A percentile compares a stretch with the other conserved stretches of the same genome.
phyloP scores from a whole-genome alignment of 2,888 invertebrate genomes.

The Dasypolia templi region DNA sequence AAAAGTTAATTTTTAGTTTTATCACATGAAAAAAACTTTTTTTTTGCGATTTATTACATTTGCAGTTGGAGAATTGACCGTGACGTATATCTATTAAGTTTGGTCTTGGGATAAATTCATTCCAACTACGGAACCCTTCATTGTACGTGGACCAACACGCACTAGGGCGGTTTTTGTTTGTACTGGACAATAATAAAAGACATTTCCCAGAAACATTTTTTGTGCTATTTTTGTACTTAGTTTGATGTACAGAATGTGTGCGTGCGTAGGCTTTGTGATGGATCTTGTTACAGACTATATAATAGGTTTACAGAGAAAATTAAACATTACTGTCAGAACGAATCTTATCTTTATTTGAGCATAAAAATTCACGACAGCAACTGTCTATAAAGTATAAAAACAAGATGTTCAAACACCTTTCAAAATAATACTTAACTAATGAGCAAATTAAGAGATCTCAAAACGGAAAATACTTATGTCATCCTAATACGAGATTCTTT shows the following conservation, averaged over 20 bases:
- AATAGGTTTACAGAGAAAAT: slow-evolving; percentile 13
- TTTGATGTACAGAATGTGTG: neutral
- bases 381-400: slow-evolving; percentile 71
- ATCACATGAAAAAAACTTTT: too few relatives aligned
- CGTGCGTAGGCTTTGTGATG: neutral
- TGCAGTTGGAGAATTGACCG: too few relatives aligned
- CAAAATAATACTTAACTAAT: slow-evolving; percentile 65
- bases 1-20: too few relatives aligned
- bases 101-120: too few relatives aligned
- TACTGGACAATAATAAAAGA: neutral
- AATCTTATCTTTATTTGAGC: slow-evolving; percentile 68
- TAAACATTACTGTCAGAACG: slow-evolving; percentile 31
- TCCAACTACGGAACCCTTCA: too few relatives aligned
- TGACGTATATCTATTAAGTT: too few relatives aligned
- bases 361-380: slow-evolving; percentile 76
- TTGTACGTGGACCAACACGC: too few relatives aligned
- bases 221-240: neutral
- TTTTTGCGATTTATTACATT: too few relatives aligned
- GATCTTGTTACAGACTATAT: neutral
- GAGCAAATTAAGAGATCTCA: slow-evolving; percentile 86
- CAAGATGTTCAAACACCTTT: slow-evolving; percentile 67
- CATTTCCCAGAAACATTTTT: neutral
- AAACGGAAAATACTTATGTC: slow-evolving; percentile 78
- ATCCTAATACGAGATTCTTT: slow-evolving; percentile 86
- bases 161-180: too few relatives aligned